Percentiles rank a stretch among this genome's conserved stretches.
phyloP scores from a whole-genome alignment of 2,888 invertebrate species.

The Notocelia uddmanniana region DNA sequence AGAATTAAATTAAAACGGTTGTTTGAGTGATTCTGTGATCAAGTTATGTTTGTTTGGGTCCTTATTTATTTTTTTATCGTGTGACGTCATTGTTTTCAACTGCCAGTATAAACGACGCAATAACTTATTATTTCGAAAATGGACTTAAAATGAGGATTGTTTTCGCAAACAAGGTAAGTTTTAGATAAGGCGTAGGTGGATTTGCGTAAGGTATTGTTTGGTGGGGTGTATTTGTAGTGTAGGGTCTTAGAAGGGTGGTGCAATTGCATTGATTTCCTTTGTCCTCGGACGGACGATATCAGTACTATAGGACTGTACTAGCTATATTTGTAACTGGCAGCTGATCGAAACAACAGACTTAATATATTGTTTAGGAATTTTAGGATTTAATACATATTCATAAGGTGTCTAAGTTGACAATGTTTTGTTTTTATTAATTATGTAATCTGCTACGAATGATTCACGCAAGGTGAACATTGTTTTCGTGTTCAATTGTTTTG shows the following conservation, averaged over 20 bases:
- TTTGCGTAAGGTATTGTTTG: conserved; percentile 45
- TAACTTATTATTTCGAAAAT: conserved; percentile 82
- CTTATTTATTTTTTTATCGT: conserved; percentile 69
- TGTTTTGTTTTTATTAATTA: conserved; percentile 62
- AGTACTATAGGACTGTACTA: conserved; percentile 52
- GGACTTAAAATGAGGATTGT: conserved; percentile 82
- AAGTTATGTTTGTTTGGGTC: conserved; percentile 67
- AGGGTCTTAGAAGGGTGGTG: conserved; percentile 53
- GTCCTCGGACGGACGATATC: conserved; percentile 73
- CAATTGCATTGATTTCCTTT: conserved; percentile 81
- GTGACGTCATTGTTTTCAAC: conserved; percentile 87
- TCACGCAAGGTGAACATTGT: conserved; percentile 36
- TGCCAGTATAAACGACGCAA: conserved; percentile 87
- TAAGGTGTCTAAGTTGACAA: conserved; percentile 51
- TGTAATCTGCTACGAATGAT: conserved; percentile 56
- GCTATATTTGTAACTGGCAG: conserved; percentile 59
- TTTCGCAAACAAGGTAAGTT: conserved; percentile 74
- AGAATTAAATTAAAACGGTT: conserved; percentile 56
- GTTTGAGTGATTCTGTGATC: conserved; percentile 61
- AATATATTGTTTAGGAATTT: conserved; percentile 45
- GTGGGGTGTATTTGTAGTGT: conserved; percentile 45
- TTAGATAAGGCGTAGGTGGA: conserved; percentile 56
- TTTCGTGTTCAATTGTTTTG: conserved; percentile 36
- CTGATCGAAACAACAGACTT: conserved; percentile 68
- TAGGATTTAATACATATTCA: conserved; percentile 52